These are phyloP conservation scores for Decapterus maruadsi DNA, from an alignment of 2,797 vertebrate genomes.

Conservation along the genomic window DNA sequence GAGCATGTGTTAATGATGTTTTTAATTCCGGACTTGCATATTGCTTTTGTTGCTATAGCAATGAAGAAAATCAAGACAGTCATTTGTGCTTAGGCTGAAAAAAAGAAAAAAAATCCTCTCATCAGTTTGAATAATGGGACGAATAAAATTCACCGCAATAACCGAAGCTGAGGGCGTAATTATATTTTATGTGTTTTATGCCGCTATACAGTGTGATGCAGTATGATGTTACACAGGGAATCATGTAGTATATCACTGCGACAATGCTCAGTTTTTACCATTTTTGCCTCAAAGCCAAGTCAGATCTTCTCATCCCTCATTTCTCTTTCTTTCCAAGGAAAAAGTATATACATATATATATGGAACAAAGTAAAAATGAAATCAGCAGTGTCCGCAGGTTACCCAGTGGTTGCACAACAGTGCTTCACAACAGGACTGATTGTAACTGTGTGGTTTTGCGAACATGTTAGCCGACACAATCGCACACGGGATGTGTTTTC, in stretches of 20 bases:
- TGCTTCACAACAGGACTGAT: slow-evolving; percentile 8
- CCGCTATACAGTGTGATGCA: slow-evolving; percentile 56
- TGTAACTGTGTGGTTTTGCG: slow-evolving; percentile 18
- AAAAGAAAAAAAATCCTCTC: slow-evolving; percentile 49
- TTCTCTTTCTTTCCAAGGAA: slow-evolving; percentile 18
- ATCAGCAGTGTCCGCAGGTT: slow-evolving; percentile 12
- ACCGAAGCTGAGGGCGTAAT: slow-evolving; percentile 69
- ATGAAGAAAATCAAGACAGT: slow-evolving; percentile 71
- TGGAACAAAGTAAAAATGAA: neutral
- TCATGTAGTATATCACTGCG: slow-evolving; percentile 47
- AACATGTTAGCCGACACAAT: slow-evolving; percentile 31
- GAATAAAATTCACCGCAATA: slow-evolving; percentile 73
- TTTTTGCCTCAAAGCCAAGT: slow-evolving; percentile 44
- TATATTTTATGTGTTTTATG: slow-evolving; percentile 74
- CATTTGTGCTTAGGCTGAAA: slow-evolving; percentile 49
- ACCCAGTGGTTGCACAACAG: no score
- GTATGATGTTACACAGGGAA: slow-evolving; percentile 61
- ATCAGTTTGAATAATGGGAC: slow-evolving; percentile 74
- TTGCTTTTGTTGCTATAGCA: slow-evolving; percentile 68
- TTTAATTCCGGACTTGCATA: slow-evolving; percentile 73
- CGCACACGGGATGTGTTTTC: slow-evolving; percentile 35
- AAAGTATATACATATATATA: neutral
- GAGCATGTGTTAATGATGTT: slow-evolving; percentile 77
- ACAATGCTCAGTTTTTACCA: slow-evolving; percentile 36
- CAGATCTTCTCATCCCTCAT: slow-evolving; percentile 4